A percentile compares a stretch with the other conserved stretches of the same genome.
Conservation (phyloP, 2,113 vertebrate genomes). For the Clarias magur region DNA sequence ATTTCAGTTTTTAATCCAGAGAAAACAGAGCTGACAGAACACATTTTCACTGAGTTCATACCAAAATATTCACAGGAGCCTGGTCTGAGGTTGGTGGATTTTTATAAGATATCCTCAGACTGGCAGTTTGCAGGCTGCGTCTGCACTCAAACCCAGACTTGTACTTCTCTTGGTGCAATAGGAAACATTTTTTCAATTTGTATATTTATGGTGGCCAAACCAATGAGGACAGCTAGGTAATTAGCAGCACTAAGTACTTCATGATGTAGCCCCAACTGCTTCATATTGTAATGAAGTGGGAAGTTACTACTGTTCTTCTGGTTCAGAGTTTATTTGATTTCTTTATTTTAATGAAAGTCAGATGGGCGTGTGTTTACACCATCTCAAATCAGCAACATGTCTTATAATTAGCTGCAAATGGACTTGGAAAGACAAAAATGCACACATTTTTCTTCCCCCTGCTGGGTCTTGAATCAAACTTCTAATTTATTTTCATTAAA, state of each 20-base stretch:
- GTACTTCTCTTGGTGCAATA: slow-evolving; percentile 61
- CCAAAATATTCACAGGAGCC: neutral
- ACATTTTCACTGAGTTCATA: neutral
- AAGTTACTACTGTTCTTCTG: slow-evolving; percentile 81
- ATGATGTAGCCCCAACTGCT: slow-evolving; percentile 70
- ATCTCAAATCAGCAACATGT: slow-evolving; percentile 69
- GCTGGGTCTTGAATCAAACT: slow-evolving; percentile 51
- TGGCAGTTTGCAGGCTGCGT: slow-evolving; percentile 1
- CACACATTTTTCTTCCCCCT: slow-evolving; percentile 51
- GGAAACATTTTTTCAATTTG: slow-evolving; percentile 76
- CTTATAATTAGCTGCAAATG: slow-evolving; percentile 72
- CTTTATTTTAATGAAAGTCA: slow-evolving; percentile 91
- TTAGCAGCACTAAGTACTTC: slow-evolving; percentile 74
- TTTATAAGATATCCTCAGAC: neutral
- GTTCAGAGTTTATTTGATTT: slow-evolving; percentile 84
- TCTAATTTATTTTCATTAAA: slow-evolving; percentile 50
- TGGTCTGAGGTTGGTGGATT: neutral
- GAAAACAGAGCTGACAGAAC: neutral
- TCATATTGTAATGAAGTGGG: slow-evolving; percentile 75
- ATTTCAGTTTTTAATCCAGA: neutral
- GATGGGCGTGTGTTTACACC: slow-evolving; percentile 87
- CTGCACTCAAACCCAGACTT: slow-evolving; percentile 32
- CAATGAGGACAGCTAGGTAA: slow-evolving; percentile 69
- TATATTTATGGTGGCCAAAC: slow-evolving; percentile 73
- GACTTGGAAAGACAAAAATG: slow-evolving; percentile 43